phyloP scores from a whole-genome alignment of 2,888 invertebrate species.

The Lochmaea crataegi region DNA sequence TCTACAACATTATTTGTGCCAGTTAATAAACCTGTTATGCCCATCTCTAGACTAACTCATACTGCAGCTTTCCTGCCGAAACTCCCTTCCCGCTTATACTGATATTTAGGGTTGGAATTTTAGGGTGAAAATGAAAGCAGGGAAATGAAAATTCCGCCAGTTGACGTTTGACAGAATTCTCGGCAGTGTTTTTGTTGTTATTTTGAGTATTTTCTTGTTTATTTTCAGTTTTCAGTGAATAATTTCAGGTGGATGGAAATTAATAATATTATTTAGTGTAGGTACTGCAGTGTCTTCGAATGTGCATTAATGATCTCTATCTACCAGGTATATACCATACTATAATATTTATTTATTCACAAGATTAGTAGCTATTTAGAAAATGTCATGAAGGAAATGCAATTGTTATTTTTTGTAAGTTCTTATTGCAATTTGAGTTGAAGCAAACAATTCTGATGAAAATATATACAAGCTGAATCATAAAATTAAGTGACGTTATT shows the following conservation, averaged over 20 bases:
- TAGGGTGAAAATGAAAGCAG: slow-evolving; percentile 47
- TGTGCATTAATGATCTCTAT: background rate
- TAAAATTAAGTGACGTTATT: too few relatives aligned
- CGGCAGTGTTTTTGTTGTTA: slow-evolving; percentile 48
- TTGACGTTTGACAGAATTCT: slow-evolving; percentile 45
- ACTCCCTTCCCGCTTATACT: slow-evolving; percentile 3
- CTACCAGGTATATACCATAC: background rate
- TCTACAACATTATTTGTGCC: too few relatives aligned
- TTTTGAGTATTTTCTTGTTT: slow-evolving; percentile 44
- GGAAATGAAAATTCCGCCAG: slow-evolving; percentile 47
- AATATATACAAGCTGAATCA: too few relatives aligned
- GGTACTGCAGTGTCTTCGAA: background rate
- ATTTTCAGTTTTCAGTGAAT: slow-evolving; percentile 23
- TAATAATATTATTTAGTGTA: background rate
- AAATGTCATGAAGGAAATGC: too few relatives aligned
- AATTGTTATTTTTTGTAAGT: too few relatives aligned
- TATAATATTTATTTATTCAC: slow-evolving; percentile 4
- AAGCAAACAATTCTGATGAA: too few relatives aligned
- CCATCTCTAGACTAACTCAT: background rate
- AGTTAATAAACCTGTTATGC: background rate
- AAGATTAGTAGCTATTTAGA: too few relatives aligned
- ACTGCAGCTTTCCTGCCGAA: background rate
- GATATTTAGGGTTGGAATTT: slow-evolving; percentile 34
- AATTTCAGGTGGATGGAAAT: background rate
- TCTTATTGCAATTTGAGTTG: too few relatives aligned